phyloP scores from a whole-genome alignment of 2,888 invertebrate species.

The Callyntrura guangdongensis region DNA sequence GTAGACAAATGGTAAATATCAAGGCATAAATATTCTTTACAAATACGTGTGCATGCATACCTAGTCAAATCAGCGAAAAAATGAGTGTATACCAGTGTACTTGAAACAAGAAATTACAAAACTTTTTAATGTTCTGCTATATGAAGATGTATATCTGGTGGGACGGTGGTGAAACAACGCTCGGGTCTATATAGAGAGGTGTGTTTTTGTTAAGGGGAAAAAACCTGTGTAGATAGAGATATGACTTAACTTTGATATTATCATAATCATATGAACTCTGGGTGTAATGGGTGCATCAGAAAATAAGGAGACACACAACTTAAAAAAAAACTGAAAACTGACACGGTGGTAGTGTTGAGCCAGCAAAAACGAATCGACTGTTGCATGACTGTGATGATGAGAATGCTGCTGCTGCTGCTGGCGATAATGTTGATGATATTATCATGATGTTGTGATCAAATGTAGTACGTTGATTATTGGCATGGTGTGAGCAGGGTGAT shows the following conservation, averaged over 20 bases:
- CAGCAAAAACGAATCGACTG: constrained; percentile 21
- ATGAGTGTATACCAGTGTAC: neutral
- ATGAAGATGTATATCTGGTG: constrained; percentile 20
- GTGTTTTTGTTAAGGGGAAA: neutral
- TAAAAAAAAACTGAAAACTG: neutral
- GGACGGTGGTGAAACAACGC: neutral
- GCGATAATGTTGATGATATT: constrained; percentile 34
- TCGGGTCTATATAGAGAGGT: neutral
- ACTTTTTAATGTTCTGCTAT: constrained; percentile 39
- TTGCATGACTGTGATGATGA: constrained; percentile 36
- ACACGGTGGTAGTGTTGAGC: constrained; percentile 15
- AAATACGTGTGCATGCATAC: constrained; percentile 1
- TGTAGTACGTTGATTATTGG: constrained; percentile 71
- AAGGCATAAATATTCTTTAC: constrained; percentile 48
- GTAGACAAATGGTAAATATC: constrained; percentile 64
- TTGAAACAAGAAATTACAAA: constrained; percentile 49
- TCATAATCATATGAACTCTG: constrained; percentile 33
- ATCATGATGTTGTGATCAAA: constrained; percentile 59
- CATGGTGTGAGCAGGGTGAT: constrained; percentile 73
- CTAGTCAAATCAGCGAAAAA: constrained; percentile 3
- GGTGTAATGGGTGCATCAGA: constrained; percentile 24
- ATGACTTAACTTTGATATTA: constrained; percentile 26
- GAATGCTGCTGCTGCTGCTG: constrained; percentile 20
- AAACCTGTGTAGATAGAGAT: neutral
- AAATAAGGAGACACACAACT: neutral